A percentile compares a stretch with the other conserved stretches of the same genome.
These are phyloP conservation scores for Lasioglossum marginatum DNA, from an alignment of 2,888 invertebrate genomes.

Conservation along the genomic window DNA sequence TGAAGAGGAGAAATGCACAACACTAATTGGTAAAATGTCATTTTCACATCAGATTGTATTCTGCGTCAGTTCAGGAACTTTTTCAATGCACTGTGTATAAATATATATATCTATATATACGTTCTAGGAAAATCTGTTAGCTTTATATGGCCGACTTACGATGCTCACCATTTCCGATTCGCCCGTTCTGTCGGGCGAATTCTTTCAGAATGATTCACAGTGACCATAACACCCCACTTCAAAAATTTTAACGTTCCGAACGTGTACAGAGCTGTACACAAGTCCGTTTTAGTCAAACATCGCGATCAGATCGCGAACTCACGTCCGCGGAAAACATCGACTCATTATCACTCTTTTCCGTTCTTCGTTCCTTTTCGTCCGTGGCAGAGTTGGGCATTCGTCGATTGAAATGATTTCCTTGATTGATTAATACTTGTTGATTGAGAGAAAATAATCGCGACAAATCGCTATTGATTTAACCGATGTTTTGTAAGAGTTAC, in stretches of 20 bases:
- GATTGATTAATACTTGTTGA: neutral
- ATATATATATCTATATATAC: conserved; percentile 27
- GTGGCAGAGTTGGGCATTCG: neutral
- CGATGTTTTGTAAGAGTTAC: neutral
- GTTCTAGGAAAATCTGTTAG: conserved; percentile 49
- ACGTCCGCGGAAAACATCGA: conserved; percentile 13
- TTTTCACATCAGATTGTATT: neutral
- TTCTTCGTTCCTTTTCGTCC: neutral
- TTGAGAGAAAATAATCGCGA: neutral
- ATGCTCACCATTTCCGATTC: conserved; percentile 50
- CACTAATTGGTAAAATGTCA: neutral
- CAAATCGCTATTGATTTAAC: neutral
- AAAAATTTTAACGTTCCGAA: conserved; percentile 44
- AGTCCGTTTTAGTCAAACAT: conserved; percentile 27
- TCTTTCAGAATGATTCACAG: conserved; percentile 27
- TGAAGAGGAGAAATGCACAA: neutral
- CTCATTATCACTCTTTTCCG: neutral
- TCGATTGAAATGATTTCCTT: neutral
- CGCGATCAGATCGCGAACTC: conserved; percentile 31
- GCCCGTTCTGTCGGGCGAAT: conserved; percentile 24
- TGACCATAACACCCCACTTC: conserved; percentile 20
- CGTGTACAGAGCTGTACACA: conserved; percentile 27
- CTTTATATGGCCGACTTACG: conserved; percentile 34
- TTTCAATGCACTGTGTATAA: neutral
- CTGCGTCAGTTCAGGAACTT: neutral